Evolutionary conservation across 2,888 invertebrate species (phyloP), one percentile per base, ranked within the genome.

Genomic region (Trichopria drosophilae): DNA sequence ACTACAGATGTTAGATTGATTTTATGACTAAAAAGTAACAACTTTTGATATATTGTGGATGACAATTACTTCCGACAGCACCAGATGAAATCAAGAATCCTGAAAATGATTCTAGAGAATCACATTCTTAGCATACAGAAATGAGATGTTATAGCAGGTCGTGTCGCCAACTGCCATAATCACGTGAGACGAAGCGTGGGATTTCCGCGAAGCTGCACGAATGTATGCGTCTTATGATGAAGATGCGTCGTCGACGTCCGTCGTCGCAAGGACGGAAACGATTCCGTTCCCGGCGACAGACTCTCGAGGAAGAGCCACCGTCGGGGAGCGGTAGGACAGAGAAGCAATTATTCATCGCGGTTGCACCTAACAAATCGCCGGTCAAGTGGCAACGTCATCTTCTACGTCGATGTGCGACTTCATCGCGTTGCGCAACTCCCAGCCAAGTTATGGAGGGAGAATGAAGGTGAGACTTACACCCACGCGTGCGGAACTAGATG

Each of bases 361-460:
- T 66, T 66, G 69, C 68, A 63, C 61, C 68, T 72, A 74, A 74
- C 74, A 73, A 74, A 74, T 74, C 68, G 73, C 72, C 70, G 70
- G 72, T 72, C 73, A 70, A 73, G 71, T 72, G 73, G 70, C 67
- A 71, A 71, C 73, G 63, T 59, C 61, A 64, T 59, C 64, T 50
- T 31, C 46, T 48, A 34, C 48, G 57, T 42, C 47, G 55, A 47
- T 37, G 44, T 36, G 29, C 45, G 31, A 26, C 40, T 44, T 56
- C 55, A 39, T 43, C 45, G 37, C 19, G 58, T 66, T 63, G 61
- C 58, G 61, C 58, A 59, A 65, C 53, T 42, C n/a, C 53, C 48
- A 6, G 40, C 36, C 31, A 51, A 35, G 37, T 31, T 23, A 47
- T 37, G 23, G 24, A 24, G 22, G 18, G 42, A 42, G 39, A 42